These are phyloP conservation scores for Drosophila hawaiiensis DNA, from an alignment of 2,888 invertebrate genomes.

Conservation along the genomic window DNA sequence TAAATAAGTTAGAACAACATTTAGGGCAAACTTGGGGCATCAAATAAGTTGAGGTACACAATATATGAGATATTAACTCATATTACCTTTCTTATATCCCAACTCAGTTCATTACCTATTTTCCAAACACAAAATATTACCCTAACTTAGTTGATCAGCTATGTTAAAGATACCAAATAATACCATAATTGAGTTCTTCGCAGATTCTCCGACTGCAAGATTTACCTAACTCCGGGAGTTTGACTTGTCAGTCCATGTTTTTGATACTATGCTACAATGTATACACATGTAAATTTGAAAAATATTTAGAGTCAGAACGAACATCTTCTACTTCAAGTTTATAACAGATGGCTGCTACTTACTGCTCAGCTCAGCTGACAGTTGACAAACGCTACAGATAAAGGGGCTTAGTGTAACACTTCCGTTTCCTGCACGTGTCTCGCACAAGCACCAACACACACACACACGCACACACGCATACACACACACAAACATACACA, in stretches of 20 bases:
- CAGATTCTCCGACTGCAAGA: not conserved
- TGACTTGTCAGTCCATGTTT: not conserved
- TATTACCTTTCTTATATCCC: not conserved
- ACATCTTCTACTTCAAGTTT: conserved; percentile 16
- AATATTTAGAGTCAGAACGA: not conserved
- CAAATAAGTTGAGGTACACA: not conserved
- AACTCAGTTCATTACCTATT: not conserved
- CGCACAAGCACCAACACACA: conserved; percentile 15
- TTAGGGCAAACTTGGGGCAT: not conserved
- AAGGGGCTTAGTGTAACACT: conserved; percentile 76
- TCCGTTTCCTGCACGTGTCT: conserved; percentile 61
- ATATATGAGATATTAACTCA: not conserved
- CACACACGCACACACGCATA: conserved; percentile 12
- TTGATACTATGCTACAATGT: not conserved
- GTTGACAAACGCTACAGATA: conserved; percentile 64
- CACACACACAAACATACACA: no score
- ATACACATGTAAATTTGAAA: not conserved
- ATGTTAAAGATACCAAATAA: not conserved
- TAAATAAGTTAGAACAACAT: conserved; percentile 29
- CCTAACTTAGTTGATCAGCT: not conserved
- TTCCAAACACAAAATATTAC: not conserved
- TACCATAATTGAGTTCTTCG: not conserved
- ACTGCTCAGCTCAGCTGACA: conserved; percentile 37
- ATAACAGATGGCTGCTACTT: conserved; percentile 33
- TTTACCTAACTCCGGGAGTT: not conserved